phyloP scores from a whole-genome alignment of 2,888 invertebrate genomes.

The Saturnia pavonia region DNA sequence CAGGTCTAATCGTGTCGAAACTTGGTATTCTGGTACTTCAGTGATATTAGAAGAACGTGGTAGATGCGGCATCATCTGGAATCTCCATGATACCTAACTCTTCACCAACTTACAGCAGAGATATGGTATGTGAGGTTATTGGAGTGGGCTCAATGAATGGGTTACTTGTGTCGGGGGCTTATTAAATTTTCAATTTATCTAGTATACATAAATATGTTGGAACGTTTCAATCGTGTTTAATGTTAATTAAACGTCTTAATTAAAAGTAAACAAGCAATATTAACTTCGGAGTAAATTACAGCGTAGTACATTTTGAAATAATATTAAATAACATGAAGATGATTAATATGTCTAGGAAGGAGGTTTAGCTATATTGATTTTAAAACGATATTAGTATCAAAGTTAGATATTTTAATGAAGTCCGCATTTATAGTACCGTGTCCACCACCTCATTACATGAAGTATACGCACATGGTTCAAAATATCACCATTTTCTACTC shows the following conservation, averaged over 20 bases:
- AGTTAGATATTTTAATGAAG: neutral
- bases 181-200: too few relatives aligned
- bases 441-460: neutral
- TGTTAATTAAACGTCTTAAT: slow-evolving; percentile 28
- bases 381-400: neutral
- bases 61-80: too few relatives aligned
- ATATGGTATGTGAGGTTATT: too few relatives aligned
- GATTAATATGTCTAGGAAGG: neutral
- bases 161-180: too few relatives aligned
- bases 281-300: slow-evolving; percentile 28
- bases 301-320: neutral
- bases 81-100: too few relatives aligned
- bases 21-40: too few relatives aligned
- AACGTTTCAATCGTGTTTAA: slow-evolving; percentile 25
- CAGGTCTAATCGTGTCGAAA: too few relatives aligned
- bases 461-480: slow-evolving; percentile 65
- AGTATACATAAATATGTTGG: slow-evolving; percentile 20
- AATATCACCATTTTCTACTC: slow-evolving; percentile 53
- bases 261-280: slow-evolving; percentile 35
- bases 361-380: neutral
- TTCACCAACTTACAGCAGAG: too few relatives aligned
- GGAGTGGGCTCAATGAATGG: too few relatives aligned
- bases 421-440: neutral
- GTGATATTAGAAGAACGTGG: too few relatives aligned
- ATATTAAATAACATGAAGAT: neutral